Percentiles rank a stretch among this genome's conserved stretches.
Conservation (phyloP, 2,797 vertebrate genomes). For the Mionectes olivaceus region DNA sequence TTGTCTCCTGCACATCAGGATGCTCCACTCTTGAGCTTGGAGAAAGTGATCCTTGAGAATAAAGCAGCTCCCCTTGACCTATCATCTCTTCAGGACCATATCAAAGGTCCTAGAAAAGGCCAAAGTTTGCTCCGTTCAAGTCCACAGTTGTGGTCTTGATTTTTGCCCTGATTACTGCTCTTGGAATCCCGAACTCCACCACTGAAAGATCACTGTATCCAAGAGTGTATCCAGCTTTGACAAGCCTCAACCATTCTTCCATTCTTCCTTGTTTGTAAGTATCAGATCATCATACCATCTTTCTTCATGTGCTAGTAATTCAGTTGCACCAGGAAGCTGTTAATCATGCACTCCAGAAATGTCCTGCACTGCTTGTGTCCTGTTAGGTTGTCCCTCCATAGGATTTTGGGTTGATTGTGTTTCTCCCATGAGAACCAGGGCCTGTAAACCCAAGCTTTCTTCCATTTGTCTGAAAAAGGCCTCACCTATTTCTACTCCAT, state of each 20-base stretch:
- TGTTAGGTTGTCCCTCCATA: neutral
- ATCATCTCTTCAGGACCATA: neutral
- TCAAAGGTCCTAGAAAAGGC: neutral
- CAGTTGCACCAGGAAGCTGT: neutral
- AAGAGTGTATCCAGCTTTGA: neutral
- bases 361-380: neutral
- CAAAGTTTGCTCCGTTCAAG: neutral
- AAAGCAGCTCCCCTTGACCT: neutral
- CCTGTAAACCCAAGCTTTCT: neutral
- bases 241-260: neutral
- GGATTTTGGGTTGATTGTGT: neutral
- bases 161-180: neutral
- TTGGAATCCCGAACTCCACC: neutral
- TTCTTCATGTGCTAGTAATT: fast-evolving
- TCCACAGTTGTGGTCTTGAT: neutral
- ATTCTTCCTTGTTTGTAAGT: neutral
- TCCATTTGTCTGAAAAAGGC: neutral
- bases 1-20: neutral
- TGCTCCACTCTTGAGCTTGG: neutral
- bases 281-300: neutral
- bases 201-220: neutral
- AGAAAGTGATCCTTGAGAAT: neutral
- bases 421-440: neutral
- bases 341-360: fast-evolving
- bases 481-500: neutral